A percentile compares a stretch with the other conserved stretches of the same genome.
phyloP scores from a whole-genome alignment of 2,888 invertebrate genomes.

The Mycogona germanica region DNA sequence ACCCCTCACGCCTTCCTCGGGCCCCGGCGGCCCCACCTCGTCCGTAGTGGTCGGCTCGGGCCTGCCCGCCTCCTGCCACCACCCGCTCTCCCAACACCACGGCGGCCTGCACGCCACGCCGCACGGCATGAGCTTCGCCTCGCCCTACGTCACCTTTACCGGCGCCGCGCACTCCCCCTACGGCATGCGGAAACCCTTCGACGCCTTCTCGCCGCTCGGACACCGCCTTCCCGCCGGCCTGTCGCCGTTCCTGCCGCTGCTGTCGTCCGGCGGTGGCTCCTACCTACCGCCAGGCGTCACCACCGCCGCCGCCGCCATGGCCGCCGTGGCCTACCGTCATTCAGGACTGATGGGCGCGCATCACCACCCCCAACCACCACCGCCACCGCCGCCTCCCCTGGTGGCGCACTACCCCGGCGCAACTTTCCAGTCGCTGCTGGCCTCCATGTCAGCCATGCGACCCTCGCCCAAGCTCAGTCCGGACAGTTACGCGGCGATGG shows the following conservation, averaged over 20 bases:
- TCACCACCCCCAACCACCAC: constrained; percentile 33
- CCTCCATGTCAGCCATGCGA: constrained; percentile 55
- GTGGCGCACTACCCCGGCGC: constrained; percentile 39
- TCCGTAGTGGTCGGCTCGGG: not conserved
- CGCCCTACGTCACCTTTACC: not conserved
- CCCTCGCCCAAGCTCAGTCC: constrained; percentile 6
- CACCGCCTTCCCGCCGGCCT: constrained; percentile 14
- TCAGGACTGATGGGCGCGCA: constrained; percentile 3
- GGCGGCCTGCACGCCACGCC: not conserved
- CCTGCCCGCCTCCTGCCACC: constrained; percentile 6
- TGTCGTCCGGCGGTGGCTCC: constrained; percentile 5
- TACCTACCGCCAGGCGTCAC: constrained; percentile 12
- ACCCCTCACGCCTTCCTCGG: constrained; percentile 11
- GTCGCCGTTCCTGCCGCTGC: constrained; percentile 12
- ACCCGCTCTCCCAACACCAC: constrained; percentile 5
- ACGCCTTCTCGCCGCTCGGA: constrained; percentile 8
- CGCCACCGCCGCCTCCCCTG: constrained; percentile 43
- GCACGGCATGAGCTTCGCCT: not conserved
- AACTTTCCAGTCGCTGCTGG: constrained; percentile 74
- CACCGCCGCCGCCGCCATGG: constrained; percentile 11
- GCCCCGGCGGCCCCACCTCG: not conserved
- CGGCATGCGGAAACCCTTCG: constrained; percentile 18
- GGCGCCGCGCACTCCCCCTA: not conserved
- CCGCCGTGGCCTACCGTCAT: constrained; percentile 8
- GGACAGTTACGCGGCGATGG: not conserved